Percentiles rank a stretch among this genome's conserved stretches.
These are phyloP conservation scores for Zygogramma bicolorata DNA, from an alignment of 2,888 invertebrate genomes.

Conservation along the genomic window DNA sequence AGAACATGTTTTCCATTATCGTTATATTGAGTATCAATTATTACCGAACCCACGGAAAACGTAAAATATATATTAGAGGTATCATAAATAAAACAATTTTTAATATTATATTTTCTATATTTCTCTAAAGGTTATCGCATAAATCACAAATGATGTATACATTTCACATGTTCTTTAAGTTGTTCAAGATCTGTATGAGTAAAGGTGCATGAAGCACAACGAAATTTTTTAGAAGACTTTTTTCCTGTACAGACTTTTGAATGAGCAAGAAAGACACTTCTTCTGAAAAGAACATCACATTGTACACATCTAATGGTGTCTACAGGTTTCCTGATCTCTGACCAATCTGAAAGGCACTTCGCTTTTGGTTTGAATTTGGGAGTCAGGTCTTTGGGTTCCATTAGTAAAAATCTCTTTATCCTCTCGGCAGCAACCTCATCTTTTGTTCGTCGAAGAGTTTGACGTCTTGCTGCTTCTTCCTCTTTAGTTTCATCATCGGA, in stretches of 20 bases:
- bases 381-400: constrained; percentile 55
- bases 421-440: constrained; percentile 42
- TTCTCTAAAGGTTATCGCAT: too few relatives aligned
- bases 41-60: too few relatives aligned
- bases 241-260: constrained; percentile 13
- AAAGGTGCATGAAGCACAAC: neutral
- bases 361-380: constrained; percentile 45
- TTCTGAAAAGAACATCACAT: constrained; percentile 58
- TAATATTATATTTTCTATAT: too few relatives aligned
- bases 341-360: constrained; percentile 52
- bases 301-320: constrained; percentile 60
- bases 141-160: neutral
- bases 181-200: neutral
- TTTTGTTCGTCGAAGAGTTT: constrained; percentile 2
- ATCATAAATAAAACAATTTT: too few relatives aligned
- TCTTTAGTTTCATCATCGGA: neutral
- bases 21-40: too few relatives aligned
- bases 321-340: constrained; percentile 53
- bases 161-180: neutral
- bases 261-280: constrained; percentile 35
- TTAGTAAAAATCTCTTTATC: constrained; percentile 57
- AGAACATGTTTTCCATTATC: too few relatives aligned
- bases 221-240: constrained; percentile 8
- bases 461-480: neutral
- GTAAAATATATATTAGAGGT: too few relatives aligned